These are phyloP conservation scores for Sus scrofa DNA, from an alignment of 2,113 vertebrate genomes.

Conservation along the genomic window DNA sequence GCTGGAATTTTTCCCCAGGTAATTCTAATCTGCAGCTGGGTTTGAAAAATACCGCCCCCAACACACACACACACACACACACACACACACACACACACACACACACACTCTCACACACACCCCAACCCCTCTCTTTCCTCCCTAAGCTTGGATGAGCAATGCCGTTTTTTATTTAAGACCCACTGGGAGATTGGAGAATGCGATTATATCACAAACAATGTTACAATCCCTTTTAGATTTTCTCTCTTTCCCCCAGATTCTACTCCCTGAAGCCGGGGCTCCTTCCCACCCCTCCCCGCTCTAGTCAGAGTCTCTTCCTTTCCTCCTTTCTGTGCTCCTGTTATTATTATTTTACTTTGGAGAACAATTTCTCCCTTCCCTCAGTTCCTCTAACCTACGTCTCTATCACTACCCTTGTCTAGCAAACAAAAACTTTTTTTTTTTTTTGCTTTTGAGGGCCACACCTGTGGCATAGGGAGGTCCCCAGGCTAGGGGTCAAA, in stretches of 20 bases:
- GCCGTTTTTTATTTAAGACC: background rate
- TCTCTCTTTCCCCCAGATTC: background rate
- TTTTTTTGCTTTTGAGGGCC: background rate
- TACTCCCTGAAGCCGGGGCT: background rate
- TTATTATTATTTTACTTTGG: conserved; percentile 21
- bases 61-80: background rate
- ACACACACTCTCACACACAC: no score
- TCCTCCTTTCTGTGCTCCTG: background rate
- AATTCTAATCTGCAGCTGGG: background rate
- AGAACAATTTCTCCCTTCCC: background rate
- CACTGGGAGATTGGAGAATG: background rate
- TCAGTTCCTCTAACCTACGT: background rate
- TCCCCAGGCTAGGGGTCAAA: no score
- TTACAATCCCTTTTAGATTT: background rate
- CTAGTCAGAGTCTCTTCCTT: background rate
- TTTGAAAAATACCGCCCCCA: background rate
- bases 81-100: background rate
- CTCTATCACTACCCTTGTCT: background rate
- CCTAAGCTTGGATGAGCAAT: background rate
- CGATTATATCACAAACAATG: background rate
- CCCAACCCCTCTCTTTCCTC: background rate
- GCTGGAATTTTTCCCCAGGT: background rate
- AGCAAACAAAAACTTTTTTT: background rate
- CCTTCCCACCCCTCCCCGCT: background rate
- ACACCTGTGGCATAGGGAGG: no score